phyloP scores from a whole-genome alignment of 2,888 invertebrate genomes.

The Diachrysia chrysitis region DNA sequence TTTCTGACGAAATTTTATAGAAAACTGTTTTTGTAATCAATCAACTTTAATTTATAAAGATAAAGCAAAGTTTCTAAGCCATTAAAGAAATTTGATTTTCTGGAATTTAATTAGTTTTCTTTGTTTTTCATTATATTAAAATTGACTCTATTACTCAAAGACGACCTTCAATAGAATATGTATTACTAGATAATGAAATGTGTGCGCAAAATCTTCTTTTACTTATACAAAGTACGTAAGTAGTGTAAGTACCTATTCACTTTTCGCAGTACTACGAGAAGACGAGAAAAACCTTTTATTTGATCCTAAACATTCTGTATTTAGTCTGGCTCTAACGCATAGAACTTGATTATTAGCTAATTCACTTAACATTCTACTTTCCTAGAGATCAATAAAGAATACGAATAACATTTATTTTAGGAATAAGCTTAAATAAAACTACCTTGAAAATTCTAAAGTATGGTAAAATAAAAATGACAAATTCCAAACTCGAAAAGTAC shows the following conservation, averaged over 20 bases:
- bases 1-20: neutral
- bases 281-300: constrained; percentile 8
- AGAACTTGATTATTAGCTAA: constrained; percentile 1
- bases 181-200: constrained; percentile 1
- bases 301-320: constrained; percentile 1
- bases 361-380: constrained; percentile 5
- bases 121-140: constrained; percentile 9
- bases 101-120: constrained; percentile 27
- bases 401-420: neutral
- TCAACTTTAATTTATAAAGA: constrained; percentile 4
- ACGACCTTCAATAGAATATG: constrained; percentile 1
- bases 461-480: constrained; percentile 8
- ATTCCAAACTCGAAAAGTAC: constrained; percentile 23
- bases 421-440: neutral
- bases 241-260: neutral
- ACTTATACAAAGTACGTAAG: neutral
- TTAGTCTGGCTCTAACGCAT: constrained; percentile 9
- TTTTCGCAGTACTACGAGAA: neutral
- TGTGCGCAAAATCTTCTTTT: neutral
- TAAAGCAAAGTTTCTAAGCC: constrained; percentile 1
- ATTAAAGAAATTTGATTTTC: constrained; percentile 31
- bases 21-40: constrained; percentile 2
- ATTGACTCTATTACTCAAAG: neutral
- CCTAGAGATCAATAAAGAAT: neutral
- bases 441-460: constrained; percentile 1